These are phyloP conservation scores for Oncorhynchus nerka DNA, from an alignment of 2,113 vertebrate species.

Conservation along the genomic window DNA sequence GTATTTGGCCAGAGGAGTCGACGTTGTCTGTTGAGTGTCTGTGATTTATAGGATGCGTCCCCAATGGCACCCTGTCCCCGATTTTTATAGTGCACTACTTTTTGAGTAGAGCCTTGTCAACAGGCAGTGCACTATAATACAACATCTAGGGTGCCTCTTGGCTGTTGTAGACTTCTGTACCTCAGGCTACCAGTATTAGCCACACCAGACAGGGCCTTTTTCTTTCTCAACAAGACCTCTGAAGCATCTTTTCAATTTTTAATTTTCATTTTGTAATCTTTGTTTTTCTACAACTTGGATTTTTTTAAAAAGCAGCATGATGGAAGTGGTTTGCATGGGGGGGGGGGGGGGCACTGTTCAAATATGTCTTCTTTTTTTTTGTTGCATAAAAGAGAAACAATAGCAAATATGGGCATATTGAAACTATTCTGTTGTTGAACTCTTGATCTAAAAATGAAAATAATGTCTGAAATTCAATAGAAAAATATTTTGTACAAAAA, in stretches of 20 bases:
- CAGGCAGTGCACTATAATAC: too few relatives aligned
- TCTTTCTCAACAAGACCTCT: conserved; percentile 25
- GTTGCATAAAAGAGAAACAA: conserved; percentile 7
- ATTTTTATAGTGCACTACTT: too few relatives aligned
- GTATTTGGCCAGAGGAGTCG: too few relatives aligned
- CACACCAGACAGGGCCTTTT: conserved; percentile 32
- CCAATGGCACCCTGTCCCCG: too few relatives aligned
- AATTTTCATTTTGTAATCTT: conserved; percentile 31
- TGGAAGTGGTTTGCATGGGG: conserved; percentile 58
- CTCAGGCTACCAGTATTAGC: conserved; percentile 35
- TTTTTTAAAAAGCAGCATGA: conserved; percentile 46
- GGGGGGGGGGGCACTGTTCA: conserved; percentile 26
- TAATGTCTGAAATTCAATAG: conserved; percentile 7
- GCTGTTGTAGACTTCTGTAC: conserved; percentile 34
- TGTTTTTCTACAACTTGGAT: conserved; percentile 46
- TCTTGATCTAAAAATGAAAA: too few relatives aligned
- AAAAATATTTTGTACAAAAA: background rate
- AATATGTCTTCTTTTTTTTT: conserved; percentile 10
- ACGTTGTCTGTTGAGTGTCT: too few relatives aligned
- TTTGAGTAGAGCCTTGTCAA: too few relatives aligned
- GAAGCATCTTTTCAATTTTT: conserved; percentile 22
- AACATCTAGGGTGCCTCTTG: too few relatives aligned
- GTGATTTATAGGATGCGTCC: too few relatives aligned
- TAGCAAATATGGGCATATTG: background rate
- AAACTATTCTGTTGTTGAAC: background rate